phyloP scores from a whole-genome alignment of 1,140 invertebrate species.

The Anastrepha obliqua region DNA sequence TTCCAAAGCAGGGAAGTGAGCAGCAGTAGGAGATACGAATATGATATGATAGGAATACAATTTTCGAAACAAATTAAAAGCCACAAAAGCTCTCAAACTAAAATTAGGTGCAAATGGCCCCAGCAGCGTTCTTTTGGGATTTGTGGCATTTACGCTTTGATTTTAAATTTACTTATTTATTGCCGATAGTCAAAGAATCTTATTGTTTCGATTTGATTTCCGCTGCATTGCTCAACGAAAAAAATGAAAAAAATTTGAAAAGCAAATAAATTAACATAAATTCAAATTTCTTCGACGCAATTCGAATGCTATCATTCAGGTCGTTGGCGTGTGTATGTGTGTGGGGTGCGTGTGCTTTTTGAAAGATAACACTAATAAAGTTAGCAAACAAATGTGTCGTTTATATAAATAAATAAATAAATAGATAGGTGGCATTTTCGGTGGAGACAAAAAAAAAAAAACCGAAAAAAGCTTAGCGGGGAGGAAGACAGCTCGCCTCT shows the following conservation, averaged over 20 bases:
- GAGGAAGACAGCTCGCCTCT: not conserved
- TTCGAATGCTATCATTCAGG: not conserved
- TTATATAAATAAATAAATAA: conserved; percentile 12
- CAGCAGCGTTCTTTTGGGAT: not conserved
- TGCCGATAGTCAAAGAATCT: conserved; percentile 8
- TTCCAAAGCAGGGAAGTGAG: not conserved
- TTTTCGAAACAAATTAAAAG: not conserved
- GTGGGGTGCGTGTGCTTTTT: not conserved
- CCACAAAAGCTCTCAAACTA: not conserved
- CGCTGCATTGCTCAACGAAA: not conserved
- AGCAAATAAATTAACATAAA: conserved; percentile 50
- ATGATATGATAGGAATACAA: conserved; percentile 7
- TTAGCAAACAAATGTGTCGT: conserved; percentile 47
- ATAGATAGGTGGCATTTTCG: not conserved
- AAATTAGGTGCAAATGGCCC: not conserved
- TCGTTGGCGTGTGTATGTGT: not conserved
- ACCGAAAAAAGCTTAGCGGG: not conserved
- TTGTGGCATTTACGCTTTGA: not conserved
- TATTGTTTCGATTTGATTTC: conserved; percentile 47
- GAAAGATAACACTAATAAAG: conserved; percentile 45
- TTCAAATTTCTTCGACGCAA: not conserved
- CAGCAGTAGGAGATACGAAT: conserved; percentile 23
- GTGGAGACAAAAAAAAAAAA: not conserved
- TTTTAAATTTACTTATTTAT: conserved; percentile 21
- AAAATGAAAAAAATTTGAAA: not conserved